Evolutionary conservation across 2,113 vertebrate species (phyloP).

Genomic region (Ramphastos sulfuratus): DNA sequence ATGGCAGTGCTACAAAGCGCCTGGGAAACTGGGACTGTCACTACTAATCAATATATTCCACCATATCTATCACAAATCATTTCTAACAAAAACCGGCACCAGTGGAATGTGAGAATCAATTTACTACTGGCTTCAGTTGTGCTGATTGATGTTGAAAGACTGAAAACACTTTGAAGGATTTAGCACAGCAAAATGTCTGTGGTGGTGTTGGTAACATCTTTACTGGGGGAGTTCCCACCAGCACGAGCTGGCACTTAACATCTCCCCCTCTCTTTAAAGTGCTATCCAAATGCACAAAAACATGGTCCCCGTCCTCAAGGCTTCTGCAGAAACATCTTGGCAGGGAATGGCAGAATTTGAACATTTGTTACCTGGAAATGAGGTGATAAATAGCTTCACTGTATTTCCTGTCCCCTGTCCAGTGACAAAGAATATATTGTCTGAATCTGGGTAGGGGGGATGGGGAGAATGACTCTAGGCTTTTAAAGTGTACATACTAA

Average conservation of each 20-base stretch:
- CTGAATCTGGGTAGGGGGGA: background rate
- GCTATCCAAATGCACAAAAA: background rate
- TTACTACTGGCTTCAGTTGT: constrained; percentile 37
- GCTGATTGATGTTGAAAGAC: constrained; percentile 55
- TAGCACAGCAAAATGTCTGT: background rate
- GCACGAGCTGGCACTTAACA: background rate
- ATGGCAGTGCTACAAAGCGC: constrained; percentile 25
- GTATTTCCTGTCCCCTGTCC: background rate
- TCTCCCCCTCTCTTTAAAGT: background rate
- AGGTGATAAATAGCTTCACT: background rate
- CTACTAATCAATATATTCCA: constrained; percentile 68
- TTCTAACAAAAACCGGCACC: constrained; percentile 51
- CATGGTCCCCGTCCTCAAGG: background rate
- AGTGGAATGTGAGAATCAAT: constrained; percentile 53
- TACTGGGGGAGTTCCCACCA: background rate
- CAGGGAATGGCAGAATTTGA: background rate
- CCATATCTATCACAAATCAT: constrained; percentile 61
- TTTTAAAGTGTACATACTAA: background rate
- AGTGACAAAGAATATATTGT: background rate
- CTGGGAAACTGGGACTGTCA: constrained; percentile 67
- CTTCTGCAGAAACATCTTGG: background rate
- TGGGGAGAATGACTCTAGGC: background rate
- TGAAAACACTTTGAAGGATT: constrained; percentile 38
- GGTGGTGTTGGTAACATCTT: background rate
- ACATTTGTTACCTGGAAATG: background rate